Conservation (phyloP, 2,888 invertebrate genomes). For the Andrena chrysosceles region DNA sequence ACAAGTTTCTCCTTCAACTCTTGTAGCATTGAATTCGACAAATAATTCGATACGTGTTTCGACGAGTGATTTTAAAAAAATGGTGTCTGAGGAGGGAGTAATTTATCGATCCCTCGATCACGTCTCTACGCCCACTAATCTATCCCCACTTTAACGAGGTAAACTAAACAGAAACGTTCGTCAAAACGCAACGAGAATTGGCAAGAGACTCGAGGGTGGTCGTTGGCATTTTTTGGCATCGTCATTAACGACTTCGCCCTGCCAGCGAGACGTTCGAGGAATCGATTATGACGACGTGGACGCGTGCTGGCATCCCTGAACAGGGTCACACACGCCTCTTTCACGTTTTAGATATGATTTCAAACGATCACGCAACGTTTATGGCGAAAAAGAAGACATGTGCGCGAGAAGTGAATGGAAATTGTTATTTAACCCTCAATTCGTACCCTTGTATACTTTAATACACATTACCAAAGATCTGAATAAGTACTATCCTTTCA, state of each 20-base stretch:
- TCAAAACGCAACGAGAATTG: constrained; percentile 41
- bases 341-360: constrained; percentile 72
- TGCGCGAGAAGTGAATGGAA: constrained; percentile 35
- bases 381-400: constrained; percentile 58
- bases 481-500: neutral
- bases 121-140: neutral
- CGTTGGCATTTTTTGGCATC: constrained; percentile 67
- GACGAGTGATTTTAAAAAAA: neutral
- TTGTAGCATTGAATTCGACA: too few relatives aligned
- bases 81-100: neutral
- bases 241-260: constrained; percentile 71
- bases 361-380: constrained; percentile 65
- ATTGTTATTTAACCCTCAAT: constrained; percentile 25
- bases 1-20: neutral
- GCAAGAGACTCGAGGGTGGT: constrained; percentile 44
- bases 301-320: constrained; percentile 76
- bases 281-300: constrained; percentile 76
- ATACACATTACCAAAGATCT: neutral
- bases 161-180: neutral
- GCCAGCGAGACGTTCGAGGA: constrained; percentile 73
- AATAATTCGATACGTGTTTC: too few relatives aligned
- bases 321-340: constrained; percentile 71
- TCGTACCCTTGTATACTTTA: neutral
- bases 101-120: neutral
- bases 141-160: neutral